phyloP scores from a whole-genome alignment of 2,797 vertebrate genomes.

The Rallus crepitans region DNA sequence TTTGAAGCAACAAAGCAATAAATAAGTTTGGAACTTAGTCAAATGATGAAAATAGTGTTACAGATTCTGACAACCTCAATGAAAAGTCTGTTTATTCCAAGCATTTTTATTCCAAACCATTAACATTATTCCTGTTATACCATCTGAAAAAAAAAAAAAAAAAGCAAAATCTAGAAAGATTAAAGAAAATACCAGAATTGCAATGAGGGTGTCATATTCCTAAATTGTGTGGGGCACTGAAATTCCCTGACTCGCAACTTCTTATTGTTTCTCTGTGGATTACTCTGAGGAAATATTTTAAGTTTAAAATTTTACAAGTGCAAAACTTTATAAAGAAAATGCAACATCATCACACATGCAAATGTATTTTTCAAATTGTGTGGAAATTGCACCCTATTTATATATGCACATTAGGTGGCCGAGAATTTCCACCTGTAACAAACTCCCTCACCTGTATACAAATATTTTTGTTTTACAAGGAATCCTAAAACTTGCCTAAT shows the following conservation, averaged over 20 bases:
- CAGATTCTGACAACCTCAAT: neutral
- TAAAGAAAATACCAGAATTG: neutral
- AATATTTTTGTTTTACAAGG: neutral
- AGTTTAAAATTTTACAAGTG: neutral
- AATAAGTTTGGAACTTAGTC: neutral
- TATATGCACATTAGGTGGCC: neutral
- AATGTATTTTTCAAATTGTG: neutral
- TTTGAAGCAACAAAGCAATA: neutral
- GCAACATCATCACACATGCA: neutral
- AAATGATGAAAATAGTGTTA: neutral
- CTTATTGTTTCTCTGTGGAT: neutral
- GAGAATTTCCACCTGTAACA: neutral
- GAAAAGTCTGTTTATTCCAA: neutral
- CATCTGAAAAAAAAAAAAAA: neutral
- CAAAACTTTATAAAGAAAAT: neutral
- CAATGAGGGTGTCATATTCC: neutral
- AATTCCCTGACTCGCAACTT: neutral
- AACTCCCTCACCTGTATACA: neutral
- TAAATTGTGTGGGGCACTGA: neutral
- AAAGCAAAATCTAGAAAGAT: neutral
- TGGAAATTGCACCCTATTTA: neutral
- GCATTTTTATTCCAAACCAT: neutral
- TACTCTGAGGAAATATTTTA: neutral
- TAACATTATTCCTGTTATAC: neutral
- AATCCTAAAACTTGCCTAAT: neutral